These are phyloP conservation scores for Alfaro cultratus DNA, from an alignment of 2,797 vertebrate species.

Conservation along the genomic window DNA sequence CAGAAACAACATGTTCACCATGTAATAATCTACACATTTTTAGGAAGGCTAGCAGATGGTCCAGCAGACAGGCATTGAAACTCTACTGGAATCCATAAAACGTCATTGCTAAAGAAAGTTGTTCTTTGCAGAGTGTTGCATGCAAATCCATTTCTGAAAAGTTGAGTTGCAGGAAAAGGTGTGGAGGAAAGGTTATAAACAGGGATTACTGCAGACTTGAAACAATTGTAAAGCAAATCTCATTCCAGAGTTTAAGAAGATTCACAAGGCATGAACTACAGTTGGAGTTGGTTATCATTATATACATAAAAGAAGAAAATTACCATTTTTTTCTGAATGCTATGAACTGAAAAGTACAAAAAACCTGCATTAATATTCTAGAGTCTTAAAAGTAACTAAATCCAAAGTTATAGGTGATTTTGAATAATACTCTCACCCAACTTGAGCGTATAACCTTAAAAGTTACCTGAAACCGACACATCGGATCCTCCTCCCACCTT, in stretches of 20 bases:
- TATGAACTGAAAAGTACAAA: constrained; percentile 1
- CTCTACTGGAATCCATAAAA: not conserved
- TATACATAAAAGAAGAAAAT: not conserved
- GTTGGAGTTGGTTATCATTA: not conserved
- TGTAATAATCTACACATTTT: not conserved
- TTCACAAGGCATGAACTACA: not conserved
- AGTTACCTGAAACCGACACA: not conserved
- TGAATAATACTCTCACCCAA: constrained; percentile 9
- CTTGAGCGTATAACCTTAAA: constrained; percentile 12
- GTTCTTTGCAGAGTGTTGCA: not conserved
- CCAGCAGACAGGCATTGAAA: not conserved
- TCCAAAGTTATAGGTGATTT: constrained; percentile 4
- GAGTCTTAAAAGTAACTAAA: not conserved
- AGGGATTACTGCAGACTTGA: not conserved
- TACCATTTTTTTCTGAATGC: not conserved
- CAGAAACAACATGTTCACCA: not conserved
- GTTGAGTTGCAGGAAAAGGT: not conserved
- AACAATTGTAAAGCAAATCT: not conserved
- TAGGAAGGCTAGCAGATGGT: not conserved
- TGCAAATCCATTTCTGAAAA: not conserved
- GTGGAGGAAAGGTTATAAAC: not conserved
- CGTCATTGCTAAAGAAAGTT: not conserved
- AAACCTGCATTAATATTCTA: not conserved
- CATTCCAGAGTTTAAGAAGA: not conserved
- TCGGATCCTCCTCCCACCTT: constrained; percentile 9